Base-by-base conservation (phyloP, 2,888 invertebrate species). In the Vannuccia rotundouncinata region DNA sequence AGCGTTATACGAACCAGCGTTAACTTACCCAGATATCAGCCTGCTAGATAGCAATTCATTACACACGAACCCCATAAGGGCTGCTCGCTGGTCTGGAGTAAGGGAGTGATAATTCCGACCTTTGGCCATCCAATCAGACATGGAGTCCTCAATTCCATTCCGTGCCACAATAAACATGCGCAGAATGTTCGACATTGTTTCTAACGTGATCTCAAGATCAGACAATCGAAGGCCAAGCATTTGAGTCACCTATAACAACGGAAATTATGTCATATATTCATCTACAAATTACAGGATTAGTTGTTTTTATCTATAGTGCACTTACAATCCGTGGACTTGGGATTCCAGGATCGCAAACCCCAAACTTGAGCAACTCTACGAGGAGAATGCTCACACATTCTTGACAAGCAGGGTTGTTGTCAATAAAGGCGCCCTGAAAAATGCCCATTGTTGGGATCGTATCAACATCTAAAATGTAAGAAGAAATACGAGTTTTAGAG, bases 41-140 rank as follows among this genome's bases (percentile, higher is more conserved):
- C 95, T 95, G 88, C 95, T 95, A 89, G 95, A 94, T 74, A 97
- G 90, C 84, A 98, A 90, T 88, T 98, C 96, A 88, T 97, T 94
- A 89, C 96, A 96, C 29, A 97, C 90, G 89, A 93, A 95, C 0
- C 94, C 93, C 76, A 97, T 89, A 85, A 96, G 93, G 83, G 93
- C 92, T 0, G 95, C 92, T 87, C 97, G 97, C 83, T 92, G 91
- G 0, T 93, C 93, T 0, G 95, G 92, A 86, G 92, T 92, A 0
- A 97, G 89, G 0, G 95, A 92, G 81, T 94, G 91, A 89, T 94
- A 95, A 0, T 94, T 83, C 92, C 92, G 86, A 92, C 92, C 81
- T 92, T 92, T 17, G 96, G 90, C 84, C 92, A 91, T 28, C 80
- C 59, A 79, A 74, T 66, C 29, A 79, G 59, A 27, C 66, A 82